phyloP scores from a whole-genome alignment of 2,888 invertebrate genomes.

The Epicampocera succincta region DNA sequence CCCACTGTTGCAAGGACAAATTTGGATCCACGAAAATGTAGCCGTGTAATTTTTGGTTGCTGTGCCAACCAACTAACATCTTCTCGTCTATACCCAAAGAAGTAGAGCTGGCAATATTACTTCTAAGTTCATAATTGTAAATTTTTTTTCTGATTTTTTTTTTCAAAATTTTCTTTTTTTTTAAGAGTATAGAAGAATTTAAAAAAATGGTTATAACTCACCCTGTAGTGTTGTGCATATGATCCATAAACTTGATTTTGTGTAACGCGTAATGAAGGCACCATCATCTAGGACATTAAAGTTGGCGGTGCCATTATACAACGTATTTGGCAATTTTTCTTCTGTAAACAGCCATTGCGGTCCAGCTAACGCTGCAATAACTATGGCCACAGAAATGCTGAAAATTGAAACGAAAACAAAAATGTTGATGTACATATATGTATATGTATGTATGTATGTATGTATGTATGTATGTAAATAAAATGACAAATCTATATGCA shows the following conservation, averaged over 20 bases:
- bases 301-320: conserved; percentile 87
- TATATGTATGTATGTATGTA: background rate
- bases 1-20: no score
- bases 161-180: no score
- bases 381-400: conserved; percentile 81
- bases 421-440: background rate
- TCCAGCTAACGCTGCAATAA: conserved; percentile 81
- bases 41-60: no score
- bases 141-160: no score
- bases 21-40: no score
- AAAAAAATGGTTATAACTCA: conserved; percentile 70
- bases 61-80: no score
- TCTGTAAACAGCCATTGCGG: conserved; percentile 92
- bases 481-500: no score
- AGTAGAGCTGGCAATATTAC: no score
- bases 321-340: conserved; percentile 90
- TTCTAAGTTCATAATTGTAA: no score
- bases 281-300: conserved; percentile 80
- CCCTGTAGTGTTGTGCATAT: conserved; percentile 80
- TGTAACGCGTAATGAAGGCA: conserved; percentile 80
- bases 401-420: conserved; percentile 58
- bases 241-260: conserved; percentile 82
- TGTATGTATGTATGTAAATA: background rate
- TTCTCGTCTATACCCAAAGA: no score
- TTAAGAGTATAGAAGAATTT: background rate